These are phyloP conservation scores for Cosmia trapezina DNA, from an alignment of 2,888 invertebrate genomes.

Conservation along the genomic window DNA sequence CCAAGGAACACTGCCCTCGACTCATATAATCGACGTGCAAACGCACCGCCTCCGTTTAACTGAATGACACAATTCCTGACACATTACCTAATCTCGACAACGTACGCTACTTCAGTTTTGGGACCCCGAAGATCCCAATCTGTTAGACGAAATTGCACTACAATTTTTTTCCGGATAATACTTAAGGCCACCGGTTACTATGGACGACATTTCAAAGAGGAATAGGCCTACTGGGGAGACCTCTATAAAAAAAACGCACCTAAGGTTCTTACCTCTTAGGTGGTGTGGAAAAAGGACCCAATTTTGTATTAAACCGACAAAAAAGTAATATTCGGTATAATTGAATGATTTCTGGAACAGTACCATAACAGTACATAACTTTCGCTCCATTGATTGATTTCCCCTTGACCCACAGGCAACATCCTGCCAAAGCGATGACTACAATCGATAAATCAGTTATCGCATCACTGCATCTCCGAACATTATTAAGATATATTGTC, in stretches of 20 bases:
- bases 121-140: constrained; percentile 66
- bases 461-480: constrained; percentile 66
- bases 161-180: constrained; percentile 54
- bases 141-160: constrained; percentile 58
- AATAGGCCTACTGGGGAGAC: constrained; percentile 89
- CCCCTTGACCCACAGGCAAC: constrained; percentile 67
- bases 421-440: constrained; percentile 70
- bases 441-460: constrained; percentile 69
- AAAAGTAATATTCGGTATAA: constrained; percentile 13
- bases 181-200: constrained; percentile 38
- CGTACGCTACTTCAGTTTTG: constrained; percentile 80
- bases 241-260: constrained; percentile 90
- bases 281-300: constrained; percentile 88
- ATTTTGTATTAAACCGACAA: constrained; percentile 15
- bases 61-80: constrained; percentile 88
- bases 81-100: constrained; percentile 83
- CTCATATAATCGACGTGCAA: constrained; percentile 82
- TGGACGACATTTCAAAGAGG: constrained; percentile 73
- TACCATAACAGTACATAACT: constrained; percentile 47
- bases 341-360: constrained; percentile 56
- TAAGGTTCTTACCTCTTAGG: constrained; percentile 86
- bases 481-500: constrained; percentile 69
- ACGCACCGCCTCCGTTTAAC: constrained; percentile 85
- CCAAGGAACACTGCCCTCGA: constrained; percentile 82
- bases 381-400: constrained; percentile 61